phyloP scores from a whole-genome alignment of 2,113 vertebrate species.

The Vanacampus margaritifer region DNA sequence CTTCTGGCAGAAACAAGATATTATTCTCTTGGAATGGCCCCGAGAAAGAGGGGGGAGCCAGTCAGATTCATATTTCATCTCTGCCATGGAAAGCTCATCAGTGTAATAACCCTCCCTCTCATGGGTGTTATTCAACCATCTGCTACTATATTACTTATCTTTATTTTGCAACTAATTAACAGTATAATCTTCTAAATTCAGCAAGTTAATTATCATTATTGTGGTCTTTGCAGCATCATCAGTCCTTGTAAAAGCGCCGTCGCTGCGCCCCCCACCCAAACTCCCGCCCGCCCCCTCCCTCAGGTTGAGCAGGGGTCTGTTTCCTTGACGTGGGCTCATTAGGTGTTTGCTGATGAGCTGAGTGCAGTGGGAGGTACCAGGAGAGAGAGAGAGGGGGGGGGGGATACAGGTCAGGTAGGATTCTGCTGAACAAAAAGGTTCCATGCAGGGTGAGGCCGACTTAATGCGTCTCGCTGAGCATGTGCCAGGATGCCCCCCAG shows the following conservation, averaged over 20 bases:
- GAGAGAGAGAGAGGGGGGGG: slow-evolving; percentile 74
- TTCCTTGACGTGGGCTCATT: slow-evolving; percentile 93
- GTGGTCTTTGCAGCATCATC: slow-evolving; percentile 99
- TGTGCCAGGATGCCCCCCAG: slow-evolving; percentile 87
- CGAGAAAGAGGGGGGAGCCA: slow-evolving; percentile 79
- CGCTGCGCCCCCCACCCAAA: slow-evolving; percentile 54
- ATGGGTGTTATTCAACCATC: slow-evolving; percentile 99
- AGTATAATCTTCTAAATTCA: slow-evolving; percentile 99
- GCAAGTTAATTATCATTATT: slow-evolving; percentile 99
- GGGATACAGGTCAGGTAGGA: slow-evolving; percentile 87
- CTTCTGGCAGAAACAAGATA: slow-evolving; percentile 85
- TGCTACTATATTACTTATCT: slow-evolving; percentile 99
- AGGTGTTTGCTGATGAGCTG: slow-evolving; percentile 97
- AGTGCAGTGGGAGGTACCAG: slow-evolving; percentile 68
- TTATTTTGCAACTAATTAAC: slow-evolving; percentile 99
- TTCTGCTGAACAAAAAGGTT: slow-evolving; percentile 97
- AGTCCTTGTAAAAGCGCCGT: slow-evolving; percentile 99
- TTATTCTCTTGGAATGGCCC: slow-evolving; percentile 90
- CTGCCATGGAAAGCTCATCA: slow-evolving; percentile 98
- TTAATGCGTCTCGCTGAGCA: slow-evolving; percentile 82
- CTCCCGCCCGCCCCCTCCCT: slow-evolving; percentile 84
- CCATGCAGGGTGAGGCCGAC: slow-evolving; percentile 86
- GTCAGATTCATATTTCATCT: slow-evolving; percentile 99
- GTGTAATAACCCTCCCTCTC: slow-evolving; percentile 99
- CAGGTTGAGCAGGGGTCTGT: slow-evolving; percentile 83